phyloP scores from a whole-genome alignment of 2,888 invertebrate species.

The Schrankia costaestrigalis region DNA sequence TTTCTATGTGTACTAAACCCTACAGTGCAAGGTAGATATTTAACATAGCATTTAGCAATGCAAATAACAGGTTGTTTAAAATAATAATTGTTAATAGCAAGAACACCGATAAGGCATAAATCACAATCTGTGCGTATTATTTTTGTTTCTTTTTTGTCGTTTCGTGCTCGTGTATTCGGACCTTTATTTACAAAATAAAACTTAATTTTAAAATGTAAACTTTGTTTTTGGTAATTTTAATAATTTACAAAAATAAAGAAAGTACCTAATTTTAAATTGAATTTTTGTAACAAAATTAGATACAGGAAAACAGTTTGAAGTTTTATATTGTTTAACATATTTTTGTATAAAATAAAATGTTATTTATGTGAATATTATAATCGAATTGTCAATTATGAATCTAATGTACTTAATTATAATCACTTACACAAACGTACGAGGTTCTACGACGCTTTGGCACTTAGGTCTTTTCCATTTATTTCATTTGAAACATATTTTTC shows the following conservation, averaged over 20 bases:
- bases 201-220: neutral
- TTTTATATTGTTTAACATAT: no score
- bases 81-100: conserved; percentile 43
- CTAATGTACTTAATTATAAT: conserved; percentile 34
- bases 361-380: no score
- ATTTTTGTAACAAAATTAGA: no score
- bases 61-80: conserved; percentile 30
- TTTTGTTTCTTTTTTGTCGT: conserved; percentile 27
- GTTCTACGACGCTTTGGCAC: conserved; percentile 66
- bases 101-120: conserved; percentile 61
- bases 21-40: neutral
- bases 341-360: no score
- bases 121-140: conserved; percentile 58
- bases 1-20: no score
- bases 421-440: conserved; percentile 35
- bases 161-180: conserved; percentile 27
- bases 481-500: conserved; percentile 23
- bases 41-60: conserved; percentile 22
- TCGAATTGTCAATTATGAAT: conserved; percentile 22
- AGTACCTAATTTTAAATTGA: no score
- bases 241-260: conserved; percentile 1
- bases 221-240: neutral
- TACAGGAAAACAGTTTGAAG: no score
- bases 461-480: conserved; percentile 49
- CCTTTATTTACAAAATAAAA: conserved; percentile 13